Conservation (phyloP, 1,140 invertebrate genomes). For the Anoplolepis gracilipes region DNA sequence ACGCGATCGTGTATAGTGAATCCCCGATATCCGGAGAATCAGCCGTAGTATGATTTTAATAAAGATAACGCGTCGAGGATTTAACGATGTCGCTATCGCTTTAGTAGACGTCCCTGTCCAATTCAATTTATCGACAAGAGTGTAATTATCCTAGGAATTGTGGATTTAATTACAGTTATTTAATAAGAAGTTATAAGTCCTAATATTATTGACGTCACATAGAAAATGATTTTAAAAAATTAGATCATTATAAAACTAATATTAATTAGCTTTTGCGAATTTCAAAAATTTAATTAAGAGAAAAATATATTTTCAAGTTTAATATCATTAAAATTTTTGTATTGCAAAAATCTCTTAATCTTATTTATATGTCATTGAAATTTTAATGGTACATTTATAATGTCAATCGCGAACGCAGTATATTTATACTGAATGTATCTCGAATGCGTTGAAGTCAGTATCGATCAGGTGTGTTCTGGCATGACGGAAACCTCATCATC, state of each 20-base stretch:
- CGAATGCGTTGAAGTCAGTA: conserved; percentile 1
- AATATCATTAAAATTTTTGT: neutral
- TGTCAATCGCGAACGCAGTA: neutral
- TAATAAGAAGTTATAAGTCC: neutral
- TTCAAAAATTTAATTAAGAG: neutral
- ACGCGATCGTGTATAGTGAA: neutral
- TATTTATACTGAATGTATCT: conserved; percentile 16
- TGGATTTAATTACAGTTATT: neutral
- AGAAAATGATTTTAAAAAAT: neutral
- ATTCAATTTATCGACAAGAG: conserved; percentile 1
- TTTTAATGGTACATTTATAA: neutral
- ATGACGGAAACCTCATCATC: conserved; percentile 50
- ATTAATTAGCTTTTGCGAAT: neutral
- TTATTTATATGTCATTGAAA: neutral
- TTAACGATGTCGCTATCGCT: neutral
- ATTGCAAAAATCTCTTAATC: no score
- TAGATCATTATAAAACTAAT: neutral
- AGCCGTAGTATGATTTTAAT: conserved; percentile 22
- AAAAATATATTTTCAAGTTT: neutral
- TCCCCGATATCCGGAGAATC: no score
- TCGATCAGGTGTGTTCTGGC: conserved; percentile 26
- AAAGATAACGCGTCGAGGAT: conserved; percentile 43
- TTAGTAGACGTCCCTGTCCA: neutral
- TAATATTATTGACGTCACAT: neutral
- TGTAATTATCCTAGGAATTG: neutral